These are phyloP conservation scores for Suncus etruscus DNA, from an alignment of 2,113 vertebrate species.

Conservation along the genomic window DNA sequence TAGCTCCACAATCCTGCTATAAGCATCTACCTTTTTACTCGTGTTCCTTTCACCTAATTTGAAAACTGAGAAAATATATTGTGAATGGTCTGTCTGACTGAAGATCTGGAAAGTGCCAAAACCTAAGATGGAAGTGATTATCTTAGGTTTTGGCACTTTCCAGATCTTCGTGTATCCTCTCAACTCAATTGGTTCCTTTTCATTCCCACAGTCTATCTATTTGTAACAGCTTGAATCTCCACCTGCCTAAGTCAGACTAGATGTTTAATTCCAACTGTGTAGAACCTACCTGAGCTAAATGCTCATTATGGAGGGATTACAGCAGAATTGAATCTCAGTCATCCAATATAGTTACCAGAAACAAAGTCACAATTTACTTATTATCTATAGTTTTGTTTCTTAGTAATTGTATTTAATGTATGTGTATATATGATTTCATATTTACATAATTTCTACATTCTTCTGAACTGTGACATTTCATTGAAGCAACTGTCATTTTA, in stretches of 20 bases:
- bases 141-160: neutral
- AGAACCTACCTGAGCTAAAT: neutral
- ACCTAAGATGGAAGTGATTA: too few relatives aligned
- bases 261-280: neutral
- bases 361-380: constrained; percentile 9
- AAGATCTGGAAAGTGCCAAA: too few relatives aligned
- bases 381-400: constrained; percentile 15
- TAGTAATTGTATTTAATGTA: neutral
- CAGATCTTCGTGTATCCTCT: neutral
- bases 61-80: too few relatives aligned
- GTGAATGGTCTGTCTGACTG: neutral
- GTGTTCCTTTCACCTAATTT: neutral
- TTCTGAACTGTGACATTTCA: neutral
- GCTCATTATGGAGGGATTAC: neutral
- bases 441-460: neutral
- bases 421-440: too few relatives aligned
- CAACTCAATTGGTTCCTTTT: neutral
- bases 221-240: neutral
- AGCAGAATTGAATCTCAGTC: neutral
- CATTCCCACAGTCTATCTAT: neutral
- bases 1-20: neutral
- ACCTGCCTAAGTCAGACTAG: neutral
- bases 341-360: neutral
- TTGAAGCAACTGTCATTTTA: neutral
- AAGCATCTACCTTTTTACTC: neutral